Evolutionary conservation across 2,888 invertebrate species (phyloP).

Genomic region (Hemistola chrysoprasaria): DNA sequence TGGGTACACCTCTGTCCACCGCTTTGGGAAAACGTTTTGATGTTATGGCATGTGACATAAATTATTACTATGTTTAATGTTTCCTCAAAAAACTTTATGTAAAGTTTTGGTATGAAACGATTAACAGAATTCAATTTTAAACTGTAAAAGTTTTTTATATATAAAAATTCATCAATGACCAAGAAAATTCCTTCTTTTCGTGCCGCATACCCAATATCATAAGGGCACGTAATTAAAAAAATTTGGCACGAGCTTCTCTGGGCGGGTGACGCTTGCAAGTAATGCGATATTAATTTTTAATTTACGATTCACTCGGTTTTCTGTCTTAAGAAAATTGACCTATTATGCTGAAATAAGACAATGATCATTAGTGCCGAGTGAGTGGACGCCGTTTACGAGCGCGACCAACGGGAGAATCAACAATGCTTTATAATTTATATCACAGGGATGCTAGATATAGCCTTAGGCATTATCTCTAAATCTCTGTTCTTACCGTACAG

Average conservation of each 20-base stretch:
- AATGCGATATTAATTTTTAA: slow-evolving; percentile 78
- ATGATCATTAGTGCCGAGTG: slow-evolving; percentile 71
- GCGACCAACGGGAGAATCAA: slow-evolving; percentile 47
- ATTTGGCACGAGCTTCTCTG: slow-evolving; percentile 58
- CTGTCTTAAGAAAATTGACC: slow-evolving; percentile 76
- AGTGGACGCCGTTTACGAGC: slow-evolving; percentile 65
- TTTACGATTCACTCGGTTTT: slow-evolving; percentile 72
- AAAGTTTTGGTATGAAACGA: too few species aligned
- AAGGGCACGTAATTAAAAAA: slow-evolving; percentile 45
- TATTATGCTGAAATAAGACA: slow-evolving; percentile 77
- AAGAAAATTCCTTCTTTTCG: slow-evolving; percentile 7
- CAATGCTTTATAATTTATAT: slow-evolving; percentile 75
- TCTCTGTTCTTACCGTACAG: slow-evolving; percentile 17
- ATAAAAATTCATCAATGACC: too few species aligned
- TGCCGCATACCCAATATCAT: slow-evolving; percentile 28
- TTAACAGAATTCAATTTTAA: too few species aligned
- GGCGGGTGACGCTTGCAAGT: slow-evolving; percentile 71
- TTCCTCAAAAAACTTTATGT: too few species aligned
- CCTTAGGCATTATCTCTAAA: slow-evolving; percentile 37
- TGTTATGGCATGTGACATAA: too few species aligned
- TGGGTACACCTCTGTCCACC: too few species aligned
- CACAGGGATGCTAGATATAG: slow-evolving; percentile 56
- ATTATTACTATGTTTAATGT: too few species aligned
- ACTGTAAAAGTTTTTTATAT: too few species aligned
- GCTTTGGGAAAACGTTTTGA: too few species aligned